Conservation (phyloP, 2,888 invertebrate species). For the Steromphala cineraria region DNA sequence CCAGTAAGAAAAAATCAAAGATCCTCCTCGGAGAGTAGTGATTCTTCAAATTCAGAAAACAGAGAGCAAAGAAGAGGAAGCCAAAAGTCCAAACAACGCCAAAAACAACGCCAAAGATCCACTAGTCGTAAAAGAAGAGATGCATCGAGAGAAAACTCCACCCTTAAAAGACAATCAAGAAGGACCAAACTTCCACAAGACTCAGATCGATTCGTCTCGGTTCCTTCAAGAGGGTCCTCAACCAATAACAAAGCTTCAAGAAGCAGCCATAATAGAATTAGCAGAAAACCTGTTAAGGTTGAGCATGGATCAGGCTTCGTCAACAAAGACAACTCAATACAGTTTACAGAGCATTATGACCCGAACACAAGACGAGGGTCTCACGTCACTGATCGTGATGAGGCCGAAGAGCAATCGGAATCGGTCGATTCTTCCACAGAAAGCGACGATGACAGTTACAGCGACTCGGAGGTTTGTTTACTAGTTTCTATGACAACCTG, state of each 20-base stretch:
- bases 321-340: background rate
- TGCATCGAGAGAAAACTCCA: no score
- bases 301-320: background rate
- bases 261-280: background rate
- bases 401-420: background rate
- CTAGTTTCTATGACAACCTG: background rate
- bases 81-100: background rate
- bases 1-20: no score
- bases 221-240: background rate
- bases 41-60: no score
- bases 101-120: background rate
- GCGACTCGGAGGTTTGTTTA: background rate
- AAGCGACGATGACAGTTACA: background rate
- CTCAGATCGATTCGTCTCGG: background rate
- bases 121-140: background rate
- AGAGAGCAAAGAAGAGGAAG: no score
- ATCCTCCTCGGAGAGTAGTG: no score
- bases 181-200: background rate
- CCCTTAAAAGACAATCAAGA: background rate
- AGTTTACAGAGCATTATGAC: background rate
- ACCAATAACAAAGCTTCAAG: background rate
- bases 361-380: background rate
- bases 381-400: background rate
- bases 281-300: background rate
- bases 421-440: background rate